phyloP scores from a whole-genome alignment of 1,140 invertebrate species.

The Thrips palmi region DNA sequence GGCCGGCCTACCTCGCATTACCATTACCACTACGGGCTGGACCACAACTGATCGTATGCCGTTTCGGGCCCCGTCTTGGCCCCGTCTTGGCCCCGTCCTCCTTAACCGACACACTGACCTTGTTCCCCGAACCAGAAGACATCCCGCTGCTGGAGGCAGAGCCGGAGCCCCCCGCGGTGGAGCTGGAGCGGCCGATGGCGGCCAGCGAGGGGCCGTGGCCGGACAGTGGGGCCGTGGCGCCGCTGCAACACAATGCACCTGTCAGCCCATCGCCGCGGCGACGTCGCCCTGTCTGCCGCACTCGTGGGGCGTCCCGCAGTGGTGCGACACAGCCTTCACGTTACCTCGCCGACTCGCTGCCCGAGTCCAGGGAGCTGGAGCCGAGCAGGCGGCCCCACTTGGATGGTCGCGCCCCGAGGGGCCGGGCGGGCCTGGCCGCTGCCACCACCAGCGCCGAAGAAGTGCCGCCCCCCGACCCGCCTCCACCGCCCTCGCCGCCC shows the following conservation, averaged over 20 bases:
- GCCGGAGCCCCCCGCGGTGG: conserved; percentile 25
- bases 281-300: no score
- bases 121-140: conserved; percentile 19
- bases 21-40: no score
- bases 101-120: no score
- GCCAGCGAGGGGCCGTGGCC: conserved; percentile 45
- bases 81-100: conserved; percentile 8
- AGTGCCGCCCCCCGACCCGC: conserved; percentile 19
- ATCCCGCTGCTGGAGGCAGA: conserved; percentile 22
- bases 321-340: conserved; percentile 4
- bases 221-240: no score
- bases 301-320: conserved; percentile 17
- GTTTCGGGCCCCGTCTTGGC: no score
- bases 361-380: conserved; percentile 48
- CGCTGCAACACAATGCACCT: conserved; percentile 5
- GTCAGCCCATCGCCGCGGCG: background rate
- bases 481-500: conserved; percentile 28
- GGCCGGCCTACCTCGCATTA: no score
- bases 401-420: conserved; percentile 26
- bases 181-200: conserved; percentile 26
- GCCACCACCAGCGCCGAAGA: conserved; percentile 17
- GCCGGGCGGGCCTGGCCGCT: conserved; percentile 23
- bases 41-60: no score
- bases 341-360: conserved; percentile 26
- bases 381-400: conserved; percentile 68